Conservation (phyloP, 2,888 invertebrate species). For the Clanis bilineata region DNA sequence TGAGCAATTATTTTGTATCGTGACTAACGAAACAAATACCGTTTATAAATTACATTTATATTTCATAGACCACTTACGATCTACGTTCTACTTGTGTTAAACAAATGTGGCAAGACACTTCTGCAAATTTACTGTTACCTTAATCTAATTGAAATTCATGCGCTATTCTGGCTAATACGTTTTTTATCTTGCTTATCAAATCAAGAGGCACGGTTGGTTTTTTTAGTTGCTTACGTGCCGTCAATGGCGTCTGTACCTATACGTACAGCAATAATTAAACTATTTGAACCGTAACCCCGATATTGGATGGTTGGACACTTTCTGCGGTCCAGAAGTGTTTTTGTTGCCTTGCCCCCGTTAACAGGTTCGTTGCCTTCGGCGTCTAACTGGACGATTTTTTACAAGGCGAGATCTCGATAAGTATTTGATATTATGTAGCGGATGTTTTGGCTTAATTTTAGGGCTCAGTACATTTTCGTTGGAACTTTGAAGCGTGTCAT, state of each 20-base stretch:
- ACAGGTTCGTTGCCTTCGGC: conserved; percentile 65
- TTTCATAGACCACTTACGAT: neutral
- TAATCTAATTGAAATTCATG: conserved; percentile 40
- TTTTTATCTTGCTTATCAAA: conserved; percentile 37
- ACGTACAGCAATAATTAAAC: conserved; percentile 26
- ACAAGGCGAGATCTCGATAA: conserved; percentile 39
- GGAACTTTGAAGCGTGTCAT: neutral
- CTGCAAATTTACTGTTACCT: conserved; percentile 35
- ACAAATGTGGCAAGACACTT: conserved; percentile 23
- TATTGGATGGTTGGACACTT: conserved; percentile 33
- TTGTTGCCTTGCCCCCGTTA: conserved; percentile 54
- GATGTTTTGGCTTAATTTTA: conserved; percentile 48
- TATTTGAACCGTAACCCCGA: conserved; percentile 26
- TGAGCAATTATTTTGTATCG: neutral
- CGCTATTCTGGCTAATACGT: conserved; percentile 36
- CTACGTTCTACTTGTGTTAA: neutral
- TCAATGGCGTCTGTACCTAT: conserved; percentile 18
- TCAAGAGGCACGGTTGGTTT: conserved; percentile 27
- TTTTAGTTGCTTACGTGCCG: conserved; percentile 27
- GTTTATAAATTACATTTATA: neutral
- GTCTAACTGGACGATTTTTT: conserved; percentile 72
- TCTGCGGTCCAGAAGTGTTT: conserved; percentile 55
- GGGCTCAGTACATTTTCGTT: conserved; percentile 21
- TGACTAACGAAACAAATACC: neutral
- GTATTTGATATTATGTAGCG: conserved; percentile 48